Evolutionary conservation across 1,140 invertebrate genomes (phyloP), one percentile per base, ranked within the genome.

Genomic region (Forficula auricularia): DNA sequence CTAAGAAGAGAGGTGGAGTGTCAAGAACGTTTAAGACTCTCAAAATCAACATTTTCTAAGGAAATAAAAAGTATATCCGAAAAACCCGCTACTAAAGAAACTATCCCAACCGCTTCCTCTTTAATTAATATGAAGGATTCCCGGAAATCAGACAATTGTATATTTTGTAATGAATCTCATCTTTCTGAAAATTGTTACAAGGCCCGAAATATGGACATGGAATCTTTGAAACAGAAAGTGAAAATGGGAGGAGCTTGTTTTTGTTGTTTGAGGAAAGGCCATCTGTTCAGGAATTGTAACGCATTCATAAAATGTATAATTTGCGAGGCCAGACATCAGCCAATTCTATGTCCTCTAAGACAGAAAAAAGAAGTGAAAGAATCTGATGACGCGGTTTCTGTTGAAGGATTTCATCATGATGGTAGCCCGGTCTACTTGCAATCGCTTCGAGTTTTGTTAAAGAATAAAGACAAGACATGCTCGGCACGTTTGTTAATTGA

Each of bases 161-260:
- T 27, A 6, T 48, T 50, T 44, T 50, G 51, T 38, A 19, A 36
- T 20, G 47, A 33, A 3, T 38, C 22, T 31, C 47, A 50, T 15
- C 42, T 43, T n/a, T 47, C 35, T 19, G 2, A 15, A 6, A 8
- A 18, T 1, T 50, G 48, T 42, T 44, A 46, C 18, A 48, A 46
- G 8, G 48, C 46, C 3, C 46, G 22, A 18, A 37, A 38, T 45
- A 43, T 53, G 12, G 36, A 48, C 9, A 10, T 47, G 13, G 41
- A 43, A 20, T 39, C 40, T 20, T 4, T 43, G 13, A 3, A 52
- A 50, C 40, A 50, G 46, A 34, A 36, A 31, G 15, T 53, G 50
- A 42, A 50, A 19, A 46, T 40, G 38, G 22, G 9, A 0, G 30
- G 38, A 7, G 4, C 4, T 10, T 27, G 22, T 27, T 27, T 6